Conservation (phyloP, 2,113 vertebrate species). For the Gnathonemus longibarbis region DNA sequence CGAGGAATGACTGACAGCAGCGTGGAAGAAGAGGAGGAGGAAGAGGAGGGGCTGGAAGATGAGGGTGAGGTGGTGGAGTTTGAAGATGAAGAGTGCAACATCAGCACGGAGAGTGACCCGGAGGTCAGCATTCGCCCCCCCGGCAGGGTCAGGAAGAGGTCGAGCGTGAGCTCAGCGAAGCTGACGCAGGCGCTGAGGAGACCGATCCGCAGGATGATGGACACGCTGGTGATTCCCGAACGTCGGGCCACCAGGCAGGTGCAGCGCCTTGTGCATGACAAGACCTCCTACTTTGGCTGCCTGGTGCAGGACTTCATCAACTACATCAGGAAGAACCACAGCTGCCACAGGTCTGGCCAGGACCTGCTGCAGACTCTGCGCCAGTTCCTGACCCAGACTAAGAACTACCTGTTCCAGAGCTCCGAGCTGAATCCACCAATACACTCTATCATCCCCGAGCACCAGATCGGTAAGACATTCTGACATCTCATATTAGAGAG, state of each 20-base stretch:
- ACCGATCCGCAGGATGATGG: constrained; percentile 84
- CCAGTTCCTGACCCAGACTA: constrained; percentile 97
- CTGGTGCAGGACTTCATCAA: constrained; percentile 91
- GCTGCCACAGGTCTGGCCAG: constrained; percentile 74
- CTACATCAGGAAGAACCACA: constrained; percentile 81
- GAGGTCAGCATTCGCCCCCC: constrained; percentile 63
- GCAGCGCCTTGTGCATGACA: constrained; percentile 76
- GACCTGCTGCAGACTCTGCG: constrained; percentile 91
- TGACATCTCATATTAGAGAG: not conserved
- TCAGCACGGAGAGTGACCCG: constrained; percentile 65
- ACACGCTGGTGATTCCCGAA: constrained; percentile 84
- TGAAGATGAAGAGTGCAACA: constrained; percentile 44
- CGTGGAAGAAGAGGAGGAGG: constrained; percentile 71
- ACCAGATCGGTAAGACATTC: constrained; percentile 83
- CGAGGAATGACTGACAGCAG: constrained; percentile 65
- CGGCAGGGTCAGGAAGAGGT: constrained; percentile 67
- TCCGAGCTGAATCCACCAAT: constrained; percentile 88
- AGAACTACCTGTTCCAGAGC: constrained; percentile 90
- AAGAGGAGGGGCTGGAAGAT: constrained; percentile 48
- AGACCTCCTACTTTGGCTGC: constrained; percentile 84
- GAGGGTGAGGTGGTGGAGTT: constrained; percentile 49
- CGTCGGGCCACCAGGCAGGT: constrained; percentile 78
- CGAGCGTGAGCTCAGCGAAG: constrained; percentile 65
- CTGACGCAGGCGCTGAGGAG: constrained; percentile 77
- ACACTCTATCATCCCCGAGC: constrained; percentile 85